Evolutionary conservation across 1,140 invertebrate genomes (phyloP), one percentile per base, ranked within the genome.

Genomic region (Acromyrmex heyeri): DNA sequence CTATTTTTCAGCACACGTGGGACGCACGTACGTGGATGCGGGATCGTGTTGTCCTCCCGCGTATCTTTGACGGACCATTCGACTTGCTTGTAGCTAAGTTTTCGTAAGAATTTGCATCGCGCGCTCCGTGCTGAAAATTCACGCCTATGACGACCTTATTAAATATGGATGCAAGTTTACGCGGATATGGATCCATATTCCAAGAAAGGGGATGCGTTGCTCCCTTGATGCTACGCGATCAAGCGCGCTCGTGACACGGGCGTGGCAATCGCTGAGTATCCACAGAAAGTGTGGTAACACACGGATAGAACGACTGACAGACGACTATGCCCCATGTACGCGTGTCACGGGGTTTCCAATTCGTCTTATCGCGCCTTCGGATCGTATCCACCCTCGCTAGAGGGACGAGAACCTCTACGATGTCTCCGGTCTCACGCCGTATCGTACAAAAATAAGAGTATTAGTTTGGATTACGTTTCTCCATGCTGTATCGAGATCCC

Each of bases 21-120:
- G 93, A 92, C 91, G 86, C 85, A 64, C 87, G 76, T 73, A 77
- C 53, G 55, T 34, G 30, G 57, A 48, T 89, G 70, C 55, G 64
- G 44, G n/a, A 69, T 16, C 16, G 53, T n/a, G 50, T 10, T 1
- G 34, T 48, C 18, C 6, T n/a, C 61, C 24, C 61, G 6, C 38
- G 50, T 79, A 21, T 67, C 38, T 64, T 21, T 34, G 44, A 59
- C 50, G 75, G 72, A 64, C 72, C 72, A 64, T 38, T 59, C 72
- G 88, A 78, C 92, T 92, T 91, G 93, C 87, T 91, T 16, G 73
- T 53, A 76, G 92, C 91, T 93, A 92, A 93, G 93, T 92, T 93
- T 94, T 93, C 94, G 93, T 92, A 94, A 93, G 92, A 95, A 95
- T 95, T 95, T 95, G 93, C 94, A 95, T 95, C 92, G 91, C 88